A percentile compares a stretch with the other conserved stretches of the same genome.
Evolutionary conservation across 2,888 invertebrate genomes (phyloP).

Genomic region (Tyria jacobaeae): DNA sequence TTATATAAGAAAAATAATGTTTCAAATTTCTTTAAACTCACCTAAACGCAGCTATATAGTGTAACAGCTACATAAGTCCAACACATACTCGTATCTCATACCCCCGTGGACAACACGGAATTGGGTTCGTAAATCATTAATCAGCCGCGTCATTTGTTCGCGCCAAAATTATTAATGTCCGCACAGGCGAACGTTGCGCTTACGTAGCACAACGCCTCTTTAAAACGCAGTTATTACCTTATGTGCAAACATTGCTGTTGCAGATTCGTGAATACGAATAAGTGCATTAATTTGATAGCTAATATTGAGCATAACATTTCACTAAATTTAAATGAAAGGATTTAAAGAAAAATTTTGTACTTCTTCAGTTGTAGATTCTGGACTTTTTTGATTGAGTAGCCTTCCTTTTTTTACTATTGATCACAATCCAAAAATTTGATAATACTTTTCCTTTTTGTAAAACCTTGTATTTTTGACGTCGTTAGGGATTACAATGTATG

Average conservation of each 20-base stretch:
- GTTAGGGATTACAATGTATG: too few species aligned
- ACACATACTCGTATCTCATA: conserved; percentile 44
- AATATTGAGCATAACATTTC: conserved; percentile 11
- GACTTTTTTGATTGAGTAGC: too few species aligned
- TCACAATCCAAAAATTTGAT: too few species aligned
- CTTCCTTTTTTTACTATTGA: too few species aligned
- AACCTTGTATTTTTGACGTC: too few species aligned
- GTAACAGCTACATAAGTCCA: conserved; percentile 22
- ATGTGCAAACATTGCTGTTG: conserved; percentile 47
- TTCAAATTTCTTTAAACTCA: not conserved
- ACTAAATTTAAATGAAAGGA: not conserved
- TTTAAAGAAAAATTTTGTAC: not conserved
- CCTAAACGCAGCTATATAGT: conserved; percentile 14
- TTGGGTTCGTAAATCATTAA: conserved; percentile 84
- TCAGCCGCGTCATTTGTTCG: conserved; percentile 84
- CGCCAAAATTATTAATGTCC: conserved; percentile 83
- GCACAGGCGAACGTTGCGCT: conserved; percentile 62
- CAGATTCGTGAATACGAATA: conserved; percentile 32
- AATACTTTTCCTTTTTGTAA: too few species aligned
- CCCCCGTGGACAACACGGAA: conserved; percentile 71
- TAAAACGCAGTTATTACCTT: conserved; percentile 71
- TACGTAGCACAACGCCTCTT: conserved; percentile 66
- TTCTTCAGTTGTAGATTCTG: too few species aligned
- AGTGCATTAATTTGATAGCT: conserved; percentile 19
- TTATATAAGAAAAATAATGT: too few species aligned